Base-by-base conservation (phyloP, 2,113 vertebrate genomes). In the Alces alces region DNA sequence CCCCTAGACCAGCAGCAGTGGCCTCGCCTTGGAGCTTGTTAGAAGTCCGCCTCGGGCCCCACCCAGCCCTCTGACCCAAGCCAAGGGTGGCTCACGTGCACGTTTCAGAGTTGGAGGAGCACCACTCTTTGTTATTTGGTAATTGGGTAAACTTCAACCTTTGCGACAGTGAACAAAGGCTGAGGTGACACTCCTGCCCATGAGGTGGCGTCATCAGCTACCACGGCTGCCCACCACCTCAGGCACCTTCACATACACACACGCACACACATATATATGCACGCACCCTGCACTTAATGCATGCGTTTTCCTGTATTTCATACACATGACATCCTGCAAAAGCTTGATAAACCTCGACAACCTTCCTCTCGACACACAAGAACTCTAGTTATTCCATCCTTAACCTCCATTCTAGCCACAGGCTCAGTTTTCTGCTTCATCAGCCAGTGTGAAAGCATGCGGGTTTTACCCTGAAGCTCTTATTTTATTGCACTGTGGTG, bases 201-300 rank as follows among this genome's bases (percentile, higher is more conserved):
- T 8, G 1, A 6, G 12, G 2, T 0, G 5, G 2, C 1, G 1
- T 19, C 13, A 3, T 43, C 47, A 4, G 36, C 7, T 16, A 6
- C 7, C 8, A 5, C 19, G 25, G 7, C 9, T 2, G 12, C n/a
- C 21, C 19, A 2, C 89, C 16, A 10, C n/a, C 28, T 7, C 2
- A 30, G 17, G n/a, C 23, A 7, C 0, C 0, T 17, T 15, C 1
- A 2, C 9, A 0, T 4, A 21, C 12, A 6, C 27, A 11, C 33
- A 2, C 2, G 0, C 8, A 15, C 14, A 2, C 33, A 57, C 23
- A 57, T 5, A 21, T 21, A n/a, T 21, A 11, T 36, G 12, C 2
- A 1, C 6, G 10, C 28, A 4, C 7, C 17, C 33, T 15, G 13
- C 4, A 5, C 12, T 14, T 43, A 76, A 2, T 12, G 23, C 70